Conservation (phyloP, 2,113 vertebrate species). For the Caretta caretta region DNA sequence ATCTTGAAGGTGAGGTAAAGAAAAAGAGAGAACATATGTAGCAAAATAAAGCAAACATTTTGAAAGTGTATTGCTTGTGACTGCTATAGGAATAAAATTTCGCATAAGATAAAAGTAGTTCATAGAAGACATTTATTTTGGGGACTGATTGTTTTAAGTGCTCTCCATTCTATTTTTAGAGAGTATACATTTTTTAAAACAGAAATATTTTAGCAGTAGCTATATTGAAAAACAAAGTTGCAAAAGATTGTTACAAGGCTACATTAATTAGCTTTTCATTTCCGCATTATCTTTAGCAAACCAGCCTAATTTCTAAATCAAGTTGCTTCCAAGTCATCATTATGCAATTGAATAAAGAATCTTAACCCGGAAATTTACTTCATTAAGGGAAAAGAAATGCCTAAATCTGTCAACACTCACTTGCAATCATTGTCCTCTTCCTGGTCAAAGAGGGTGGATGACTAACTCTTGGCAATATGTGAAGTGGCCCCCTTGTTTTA, state of each 20-base stretch:
- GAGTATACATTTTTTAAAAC: background rate
- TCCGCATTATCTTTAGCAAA: background rate
- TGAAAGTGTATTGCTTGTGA: background rate
- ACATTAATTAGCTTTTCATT: background rate
- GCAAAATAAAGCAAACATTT: background rate
- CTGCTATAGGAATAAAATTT: background rate
- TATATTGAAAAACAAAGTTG: background rate
- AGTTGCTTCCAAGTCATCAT: background rate
- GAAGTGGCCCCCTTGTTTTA: background rate
- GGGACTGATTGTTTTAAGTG: background rate
- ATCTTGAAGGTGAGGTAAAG: background rate
- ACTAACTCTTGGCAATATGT: background rate
- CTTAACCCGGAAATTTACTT: background rate
- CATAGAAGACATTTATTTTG: background rate
- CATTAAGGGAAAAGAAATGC: background rate
- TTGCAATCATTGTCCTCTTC: background rate
- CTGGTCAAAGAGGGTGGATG: background rate
- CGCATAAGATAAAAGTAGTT: background rate
- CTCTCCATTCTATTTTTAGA: background rate
- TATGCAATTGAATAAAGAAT: background rate
- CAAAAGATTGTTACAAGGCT: rapidly evolving
- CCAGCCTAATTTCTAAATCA: background rate
- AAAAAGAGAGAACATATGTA: background rate
- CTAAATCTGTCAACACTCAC: background rate
- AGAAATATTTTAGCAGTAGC: background rate